Evolutionary conservation across 2,113 vertebrate species (phyloP).

Genomic region (Xenotilapia leptura): DNA sequence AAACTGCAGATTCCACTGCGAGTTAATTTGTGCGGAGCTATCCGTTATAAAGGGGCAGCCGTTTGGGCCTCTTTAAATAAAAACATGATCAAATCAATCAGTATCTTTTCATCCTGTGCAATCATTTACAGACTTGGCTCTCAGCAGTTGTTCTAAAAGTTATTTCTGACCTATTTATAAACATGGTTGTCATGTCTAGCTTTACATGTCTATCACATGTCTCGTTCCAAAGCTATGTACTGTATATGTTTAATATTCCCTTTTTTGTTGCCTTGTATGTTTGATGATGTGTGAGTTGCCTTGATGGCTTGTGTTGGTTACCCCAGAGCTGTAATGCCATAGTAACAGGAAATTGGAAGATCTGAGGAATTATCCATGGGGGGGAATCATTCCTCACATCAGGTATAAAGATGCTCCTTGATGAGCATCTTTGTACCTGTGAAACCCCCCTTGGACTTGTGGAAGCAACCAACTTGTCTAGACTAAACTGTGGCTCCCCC

Average conservation of each 20-base stretch:
- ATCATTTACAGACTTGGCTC: neutral
- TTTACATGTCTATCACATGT: neutral
- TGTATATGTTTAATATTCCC: neutral
- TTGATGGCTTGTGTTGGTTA: constrained; percentile 32
- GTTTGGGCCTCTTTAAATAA: neutral
- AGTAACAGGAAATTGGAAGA: constrained; percentile 63
- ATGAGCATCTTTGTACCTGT: constrained; percentile 3
- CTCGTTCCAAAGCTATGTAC: neutral
- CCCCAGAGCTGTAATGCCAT: constrained; percentile 56
- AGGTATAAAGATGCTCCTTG: neutral
- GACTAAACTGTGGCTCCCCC: constrained; percentile 44
- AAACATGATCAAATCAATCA: neutral
- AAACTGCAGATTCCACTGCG: neutral
- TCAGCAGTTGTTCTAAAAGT: neutral
- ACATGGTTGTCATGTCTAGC: neutral
- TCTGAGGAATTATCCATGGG: neutral
- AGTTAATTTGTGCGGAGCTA: neutral
- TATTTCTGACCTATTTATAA: neutral
- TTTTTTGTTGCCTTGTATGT: neutral
- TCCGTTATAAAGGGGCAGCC: neutral
- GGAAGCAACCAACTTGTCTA: constrained; percentile 63
- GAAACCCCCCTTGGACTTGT: constrained; percentile 21
- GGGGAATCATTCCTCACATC: neutral
- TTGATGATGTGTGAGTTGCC: constrained; percentile 1
- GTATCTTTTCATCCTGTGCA: neutral